A percentile compares a stretch with the other conserved stretches of the same genome.
phyloP scores from a whole-genome alignment of 2,113 vertebrate species.

The Mastomys natalensis region DNA sequence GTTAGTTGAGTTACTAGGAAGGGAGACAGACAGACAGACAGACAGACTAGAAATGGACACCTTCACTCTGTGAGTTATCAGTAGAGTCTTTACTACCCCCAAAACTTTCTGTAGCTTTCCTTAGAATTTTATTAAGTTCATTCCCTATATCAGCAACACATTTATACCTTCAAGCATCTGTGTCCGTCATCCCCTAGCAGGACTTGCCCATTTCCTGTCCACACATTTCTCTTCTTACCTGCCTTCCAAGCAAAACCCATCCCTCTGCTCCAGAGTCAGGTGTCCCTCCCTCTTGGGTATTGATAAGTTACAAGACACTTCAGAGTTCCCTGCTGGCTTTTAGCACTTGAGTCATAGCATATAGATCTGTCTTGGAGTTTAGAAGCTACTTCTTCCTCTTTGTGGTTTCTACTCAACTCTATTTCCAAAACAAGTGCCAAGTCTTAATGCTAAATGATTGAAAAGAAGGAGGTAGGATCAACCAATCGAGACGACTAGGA shows the following conservation, averaged over 20 bases:
- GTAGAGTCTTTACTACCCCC: rapidly evolving
- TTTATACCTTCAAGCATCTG: background rate
- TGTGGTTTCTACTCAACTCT: background rate
- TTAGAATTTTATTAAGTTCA: background rate
- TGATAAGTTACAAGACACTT: background rate
- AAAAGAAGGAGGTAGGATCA: background rate
- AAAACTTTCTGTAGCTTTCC: background rate
- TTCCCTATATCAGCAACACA: background rate
- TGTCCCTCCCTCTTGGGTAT: background rate
- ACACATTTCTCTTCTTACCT: rapidly evolving
- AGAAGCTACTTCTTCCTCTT: background rate
- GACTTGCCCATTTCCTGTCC: background rate
- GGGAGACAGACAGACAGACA: background rate
- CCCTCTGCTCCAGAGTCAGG: background rate
- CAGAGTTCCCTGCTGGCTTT: background rate
- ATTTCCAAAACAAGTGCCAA: background rate
- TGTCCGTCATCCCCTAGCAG: rapidly evolving
- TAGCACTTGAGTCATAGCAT: rapidly evolving
- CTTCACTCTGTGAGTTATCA: background rate
- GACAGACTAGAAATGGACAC: background rate
- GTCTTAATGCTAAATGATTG: background rate
- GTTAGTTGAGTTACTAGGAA: background rate
- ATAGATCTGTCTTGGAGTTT: background rate
- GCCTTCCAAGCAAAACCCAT: too few relatives aligned
- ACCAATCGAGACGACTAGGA: background rate